A percentile compares a stretch with the other conserved stretches of the same genome.
phyloP scores from a whole-genome alignment of 1,140 invertebrate species.

The Drosophila sechellia region DNA sequence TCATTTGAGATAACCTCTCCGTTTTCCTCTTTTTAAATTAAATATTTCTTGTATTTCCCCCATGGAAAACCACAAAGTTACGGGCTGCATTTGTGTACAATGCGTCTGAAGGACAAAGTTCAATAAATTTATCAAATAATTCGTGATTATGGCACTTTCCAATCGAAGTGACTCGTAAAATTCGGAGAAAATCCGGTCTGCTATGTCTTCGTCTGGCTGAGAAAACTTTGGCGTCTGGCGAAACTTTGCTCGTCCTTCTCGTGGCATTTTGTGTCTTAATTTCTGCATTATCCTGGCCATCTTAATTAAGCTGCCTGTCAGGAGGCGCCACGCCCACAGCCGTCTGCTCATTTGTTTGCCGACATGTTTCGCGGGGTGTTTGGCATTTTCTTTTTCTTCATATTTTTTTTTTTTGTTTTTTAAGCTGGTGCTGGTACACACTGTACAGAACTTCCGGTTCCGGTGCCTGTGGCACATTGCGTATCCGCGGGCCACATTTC shows the following conservation, averaged over 20 bases:
- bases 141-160: slow-evolving; percentile 9
- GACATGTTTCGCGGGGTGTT: slow-evolving; percentile 9
- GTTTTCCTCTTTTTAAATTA: background rate
- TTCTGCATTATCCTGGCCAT: slow-evolving; percentile 61
- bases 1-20: background rate
- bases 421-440: background rate
- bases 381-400: background rate
- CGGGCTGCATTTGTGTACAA: slow-evolving; percentile 8
- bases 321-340: slow-evolving; percentile 9
- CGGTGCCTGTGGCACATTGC: slow-evolving; percentile 20
- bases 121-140: slow-evolving; percentile 46
- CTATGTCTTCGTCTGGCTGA: background rate
- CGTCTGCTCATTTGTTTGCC: slow-evolving; percentile 37
- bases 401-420: background rate
- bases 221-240: slow-evolving; percentile 18
- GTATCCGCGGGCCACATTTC: slow-evolving; percentile 25
- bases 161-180: slow-evolving; percentile 16
- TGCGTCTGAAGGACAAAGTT: slow-evolving; percentile 6
- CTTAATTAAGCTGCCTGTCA: slow-evolving; percentile 66
- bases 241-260: slow-evolving; percentile 19
- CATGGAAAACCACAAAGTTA: background rate
- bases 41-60: background rate
- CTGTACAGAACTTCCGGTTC: slow-evolving; percentile 22
- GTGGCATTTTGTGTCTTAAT: slow-evolving; percentile 50
- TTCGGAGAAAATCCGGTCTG: background rate